Evolutionary conservation across 2,113 vertebrate species (phyloP), one percentile per base, ranked within the genome.

Genomic region (Nothoprocta pentlandii): DNA sequence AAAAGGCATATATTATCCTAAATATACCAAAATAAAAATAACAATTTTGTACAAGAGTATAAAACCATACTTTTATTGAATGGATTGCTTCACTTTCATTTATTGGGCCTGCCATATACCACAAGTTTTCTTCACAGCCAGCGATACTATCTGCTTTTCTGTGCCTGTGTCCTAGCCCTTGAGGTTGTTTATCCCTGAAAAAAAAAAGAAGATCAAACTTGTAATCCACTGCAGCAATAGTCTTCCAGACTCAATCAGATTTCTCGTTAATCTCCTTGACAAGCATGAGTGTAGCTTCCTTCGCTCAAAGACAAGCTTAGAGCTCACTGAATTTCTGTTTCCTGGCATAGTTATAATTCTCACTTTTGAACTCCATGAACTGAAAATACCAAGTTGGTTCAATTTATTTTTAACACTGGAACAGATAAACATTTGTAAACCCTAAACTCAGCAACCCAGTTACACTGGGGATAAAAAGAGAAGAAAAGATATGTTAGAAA

Each of bases 191-290:
- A 92, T 95, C 90, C 94, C 89, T 76, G 80, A 78, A 89, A 96
- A 54, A 95, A 88, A 94, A 58, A 84, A 34, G 81, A 83, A 96
- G 88, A 96, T 96, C 95, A 95, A 87, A 95, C 90, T 95, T 95
- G 94, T 97, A 96, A 95, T 97, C 96, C 96, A 95, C 83, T 97
- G 92, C 74, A 91, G 96, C 92, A 97, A 87, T 89, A 94, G 93
- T 95, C 84, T 97, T 94, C 94, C 83, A 89, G 92, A 85, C 80
- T 94, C 92, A 89, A 95, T 97, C 94, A 95, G 94, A 96, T 96
- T 95, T 95, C 95, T 85, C 4, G 21, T 95, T 96, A 96, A 97
- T 96, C 94, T 96, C 82, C 94, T 94, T 93, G 95, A 94, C 91
- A 88, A 91, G 94, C 77, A 87, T 2, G 94, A 95, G 96, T 93